Percentiles rank a stretch among this genome's conserved stretches.
Conservation (phyloP, 1,140 invertebrate species). For the Pteromalus puparum region DNA sequence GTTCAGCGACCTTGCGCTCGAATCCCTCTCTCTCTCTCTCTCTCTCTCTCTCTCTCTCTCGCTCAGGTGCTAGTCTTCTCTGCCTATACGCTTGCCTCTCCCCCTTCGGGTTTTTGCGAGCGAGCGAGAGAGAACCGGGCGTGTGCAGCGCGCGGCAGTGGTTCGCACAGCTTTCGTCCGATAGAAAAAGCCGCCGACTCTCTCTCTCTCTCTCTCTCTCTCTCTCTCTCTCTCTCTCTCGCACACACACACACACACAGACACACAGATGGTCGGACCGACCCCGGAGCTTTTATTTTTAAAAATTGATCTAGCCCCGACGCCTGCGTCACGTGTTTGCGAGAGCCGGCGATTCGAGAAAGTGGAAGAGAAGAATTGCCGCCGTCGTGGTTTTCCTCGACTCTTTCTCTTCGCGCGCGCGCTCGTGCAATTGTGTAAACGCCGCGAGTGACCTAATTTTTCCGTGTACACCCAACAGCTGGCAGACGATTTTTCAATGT, state of each 20-base stretch:
- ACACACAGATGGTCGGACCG: neutral
- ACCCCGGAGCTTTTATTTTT: slow-evolving; percentile 39
- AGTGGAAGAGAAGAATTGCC: neutral
- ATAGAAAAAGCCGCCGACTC: neutral
- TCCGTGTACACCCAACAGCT: too few relatives aligned
- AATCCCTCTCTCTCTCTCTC: slow-evolving; percentile 11
- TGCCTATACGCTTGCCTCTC: neutral
- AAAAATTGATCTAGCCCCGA: slow-evolving; percentile 30
- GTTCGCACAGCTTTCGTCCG: neutral
- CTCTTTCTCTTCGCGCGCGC: too few relatives aligned
- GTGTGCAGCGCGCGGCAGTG: neutral
- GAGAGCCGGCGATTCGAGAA: slow-evolving; percentile 16
- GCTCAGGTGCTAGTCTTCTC: slow-evolving; percentile 2
- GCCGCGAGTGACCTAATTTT: neutral
- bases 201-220: neutral
- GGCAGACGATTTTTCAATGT: too few relatives aligned
- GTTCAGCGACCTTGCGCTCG: slow-evolving; percentile 2
- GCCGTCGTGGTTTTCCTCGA: too few relatives aligned
- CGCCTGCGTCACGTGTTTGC: slow-evolving; percentile 33
- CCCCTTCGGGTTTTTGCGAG: neutral
- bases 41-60: slow-evolving; percentile 23
- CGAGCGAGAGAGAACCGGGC: neutral
- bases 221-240: too few relatives aligned
- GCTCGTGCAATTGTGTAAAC: neutral
- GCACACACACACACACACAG: neutral